These are phyloP conservation scores for Cyanistes caeruleus DNA, from an alignment of 2,113 vertebrate species.

Conservation along the genomic window DNA sequence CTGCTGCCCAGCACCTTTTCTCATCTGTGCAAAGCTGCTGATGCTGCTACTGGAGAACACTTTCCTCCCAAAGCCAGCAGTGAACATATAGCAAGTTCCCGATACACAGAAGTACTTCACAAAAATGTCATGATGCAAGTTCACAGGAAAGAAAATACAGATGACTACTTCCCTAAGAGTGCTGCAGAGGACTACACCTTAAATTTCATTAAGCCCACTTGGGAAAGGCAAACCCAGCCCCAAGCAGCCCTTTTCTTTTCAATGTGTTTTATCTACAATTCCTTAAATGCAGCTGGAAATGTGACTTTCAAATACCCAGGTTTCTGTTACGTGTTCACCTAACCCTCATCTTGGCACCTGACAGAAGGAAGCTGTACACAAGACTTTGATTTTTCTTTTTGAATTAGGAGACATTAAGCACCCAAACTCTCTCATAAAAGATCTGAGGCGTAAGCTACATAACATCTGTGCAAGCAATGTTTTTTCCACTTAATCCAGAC, in stretches of 20 bases:
- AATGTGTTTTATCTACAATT: not conserved
- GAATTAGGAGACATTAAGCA: constrained; percentile 45
- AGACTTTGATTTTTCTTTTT: constrained; percentile 55
- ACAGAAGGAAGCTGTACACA: constrained; percentile 38
- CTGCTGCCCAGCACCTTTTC: not conserved
- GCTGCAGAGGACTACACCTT: not conserved
- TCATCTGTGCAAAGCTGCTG: not conserved
- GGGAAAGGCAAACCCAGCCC: not conserved
- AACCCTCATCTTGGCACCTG: constrained; percentile 10
- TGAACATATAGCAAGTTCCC: not conserved
- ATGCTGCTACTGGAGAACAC: not conserved
- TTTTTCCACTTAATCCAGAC: constrained; percentile 37
- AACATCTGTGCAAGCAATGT: constrained; percentile 12
- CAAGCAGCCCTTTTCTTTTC: not conserved
- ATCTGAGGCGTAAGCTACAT: constrained; percentile 40
- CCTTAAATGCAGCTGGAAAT: constrained; percentile 1
- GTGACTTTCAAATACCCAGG: constrained; percentile 26
- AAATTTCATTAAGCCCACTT: not conserved
- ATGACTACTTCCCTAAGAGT: not conserved
- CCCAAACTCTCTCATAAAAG: constrained; percentile 29
- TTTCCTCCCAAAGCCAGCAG: not conserved
- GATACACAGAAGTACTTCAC: not conserved
- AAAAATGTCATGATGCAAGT: not conserved
- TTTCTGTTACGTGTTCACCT: not conserved
- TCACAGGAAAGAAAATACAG: not conserved